phyloP scores from a whole-genome alignment of 2,113 vertebrate species.

The Serinus canaria region DNA sequence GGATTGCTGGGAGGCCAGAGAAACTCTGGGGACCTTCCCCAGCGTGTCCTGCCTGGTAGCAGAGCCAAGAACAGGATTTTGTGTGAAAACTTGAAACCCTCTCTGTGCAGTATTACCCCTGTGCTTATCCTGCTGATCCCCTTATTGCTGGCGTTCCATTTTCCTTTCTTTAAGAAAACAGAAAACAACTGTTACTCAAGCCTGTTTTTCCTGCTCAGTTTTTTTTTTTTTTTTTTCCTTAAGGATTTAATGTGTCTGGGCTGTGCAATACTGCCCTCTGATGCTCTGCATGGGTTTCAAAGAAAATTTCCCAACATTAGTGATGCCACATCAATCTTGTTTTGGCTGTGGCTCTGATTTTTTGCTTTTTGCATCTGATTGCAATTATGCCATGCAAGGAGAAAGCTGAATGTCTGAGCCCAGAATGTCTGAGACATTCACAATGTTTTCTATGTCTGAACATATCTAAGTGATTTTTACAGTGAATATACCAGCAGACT shows the following conservation, averaged over 20 bases:
- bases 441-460: not conserved
- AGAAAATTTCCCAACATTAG: not conserved
- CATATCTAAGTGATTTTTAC: not conserved
- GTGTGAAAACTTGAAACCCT: not conserved
- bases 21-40: not conserved
- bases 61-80: not conserved
- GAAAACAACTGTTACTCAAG: not conserved
- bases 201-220: not conserved
- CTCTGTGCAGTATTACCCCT: not conserved
- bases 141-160: not conserved
- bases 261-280: slow-evolving; percentile 53
- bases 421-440: not conserved
- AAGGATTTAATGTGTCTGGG: not conserved
- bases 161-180: not conserved
- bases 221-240: not conserved
- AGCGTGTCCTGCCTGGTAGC: not conserved
- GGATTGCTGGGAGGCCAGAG: not conserved
- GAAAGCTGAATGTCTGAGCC: not conserved
- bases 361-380: not conserved
- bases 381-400: not conserved
- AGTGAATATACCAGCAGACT: not conserved
- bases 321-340: not conserved
- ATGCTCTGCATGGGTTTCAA: not conserved
- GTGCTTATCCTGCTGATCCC: not conserved
- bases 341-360: not conserved